phyloP scores from a whole-genome alignment of 2,888 invertebrate genomes.

The Pheosia gnoma region DNA sequence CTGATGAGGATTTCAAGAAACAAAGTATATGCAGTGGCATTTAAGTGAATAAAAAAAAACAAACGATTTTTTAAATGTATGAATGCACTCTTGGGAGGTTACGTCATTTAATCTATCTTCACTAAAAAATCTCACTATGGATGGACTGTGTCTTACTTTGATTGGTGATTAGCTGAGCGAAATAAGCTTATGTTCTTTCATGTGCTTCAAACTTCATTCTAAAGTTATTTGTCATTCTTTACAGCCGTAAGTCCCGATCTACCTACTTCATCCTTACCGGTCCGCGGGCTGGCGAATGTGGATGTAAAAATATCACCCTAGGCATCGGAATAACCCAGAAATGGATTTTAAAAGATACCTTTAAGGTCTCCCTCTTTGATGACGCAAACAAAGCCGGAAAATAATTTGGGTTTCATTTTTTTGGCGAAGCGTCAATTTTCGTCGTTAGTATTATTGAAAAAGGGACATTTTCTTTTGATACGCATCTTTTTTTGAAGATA shows the following conservation, averaged over 20 bases:
- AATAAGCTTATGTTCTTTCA: neutral
- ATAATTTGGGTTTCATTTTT: slow-evolving; percentile 56
- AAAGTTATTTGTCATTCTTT: slow-evolving; percentile 24
- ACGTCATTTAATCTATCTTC: too few relatives aligned
- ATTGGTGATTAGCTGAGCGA: neutral
- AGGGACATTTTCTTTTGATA: slow-evolving; percentile 47
- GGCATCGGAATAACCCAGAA: slow-evolving; percentile 48
- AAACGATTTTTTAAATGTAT: too few relatives aligned
- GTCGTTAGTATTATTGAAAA: slow-evolving; percentile 52
- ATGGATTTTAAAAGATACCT: slow-evolving; percentile 54
- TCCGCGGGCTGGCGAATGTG: slow-evolving; percentile 45
- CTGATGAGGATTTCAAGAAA: slow-evolving; percentile 7
- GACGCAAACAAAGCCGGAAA: slow-evolving; percentile 61
- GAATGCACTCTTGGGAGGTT: too few relatives aligned
- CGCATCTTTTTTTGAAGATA: slow-evolving; percentile 26
- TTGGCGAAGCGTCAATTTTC: slow-evolving; percentile 46
- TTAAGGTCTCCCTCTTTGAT: slow-evolving; percentile 55
- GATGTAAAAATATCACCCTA: slow-evolving; percentile 50
- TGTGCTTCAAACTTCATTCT: neutral
- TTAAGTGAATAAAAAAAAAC: too few relatives aligned
- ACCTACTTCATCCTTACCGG: slow-evolving; percentile 21
- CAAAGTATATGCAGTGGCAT: neutral
- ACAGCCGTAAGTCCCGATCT: slow-evolving; percentile 30
- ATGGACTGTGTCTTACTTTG: too few relatives aligned
- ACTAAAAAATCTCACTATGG: too few relatives aligned